A percentile compares a stretch with the other conserved stretches of the same genome.
phyloP scores from a whole-genome alignment of 2,797 vertebrate genomes.

The Pteropus rufus region DNA sequence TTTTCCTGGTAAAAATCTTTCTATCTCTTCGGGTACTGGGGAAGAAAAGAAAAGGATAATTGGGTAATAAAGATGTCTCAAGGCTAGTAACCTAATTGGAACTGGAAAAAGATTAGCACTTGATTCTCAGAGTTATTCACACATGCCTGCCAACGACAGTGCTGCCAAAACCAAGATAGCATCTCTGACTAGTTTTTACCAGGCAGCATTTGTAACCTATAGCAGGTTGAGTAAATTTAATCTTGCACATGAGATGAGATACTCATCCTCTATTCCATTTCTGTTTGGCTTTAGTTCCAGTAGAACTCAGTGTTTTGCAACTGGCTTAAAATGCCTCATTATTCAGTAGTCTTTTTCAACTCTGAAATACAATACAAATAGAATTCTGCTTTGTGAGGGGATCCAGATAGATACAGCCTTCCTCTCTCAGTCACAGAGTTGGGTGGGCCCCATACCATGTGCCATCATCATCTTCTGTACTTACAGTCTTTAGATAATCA shows the following conservation, averaged over 20 bases:
- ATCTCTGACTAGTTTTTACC: constrained; percentile 71
- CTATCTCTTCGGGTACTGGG: constrained; percentile 57
- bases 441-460: background rate
- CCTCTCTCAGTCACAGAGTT: background rate
- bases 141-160: background rate
- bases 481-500: background rate
- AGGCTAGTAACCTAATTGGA: constrained; percentile 76
- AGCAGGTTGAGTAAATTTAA: constrained; percentile 58
- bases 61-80: constrained; percentile 76
- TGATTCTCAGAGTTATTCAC: constrained; percentile 48
- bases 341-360: background rate
- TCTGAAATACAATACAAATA: background rate
- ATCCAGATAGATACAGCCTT: background rate
- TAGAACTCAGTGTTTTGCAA: background rate
- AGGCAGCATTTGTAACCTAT: constrained; percentile 59
- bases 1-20: constrained; percentile 54
- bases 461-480: background rate
- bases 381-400: background rate
- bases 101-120: constrained; percentile 77
- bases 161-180: constrained; percentile 67
- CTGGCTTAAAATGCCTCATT: background rate
- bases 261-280: background rate
- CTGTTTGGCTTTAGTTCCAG: constrained; percentile 1
- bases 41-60: constrained; percentile 70
- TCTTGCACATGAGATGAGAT: background rate